Conservation (phyloP, 2,888 invertebrate species). For the Diarsia dahlii region DNA sequence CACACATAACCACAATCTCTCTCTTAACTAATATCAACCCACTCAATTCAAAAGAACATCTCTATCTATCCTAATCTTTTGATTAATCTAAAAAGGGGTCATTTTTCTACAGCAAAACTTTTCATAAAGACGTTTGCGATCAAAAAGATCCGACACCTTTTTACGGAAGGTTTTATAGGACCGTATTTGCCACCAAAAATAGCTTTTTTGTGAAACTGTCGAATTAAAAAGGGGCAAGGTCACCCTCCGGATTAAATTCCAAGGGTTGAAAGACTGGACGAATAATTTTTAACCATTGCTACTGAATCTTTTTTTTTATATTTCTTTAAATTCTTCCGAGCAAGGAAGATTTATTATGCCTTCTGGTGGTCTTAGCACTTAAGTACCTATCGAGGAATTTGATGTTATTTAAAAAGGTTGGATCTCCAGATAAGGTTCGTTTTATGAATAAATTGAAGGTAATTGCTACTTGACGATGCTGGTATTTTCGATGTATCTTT, state of each 20-base stretch:
- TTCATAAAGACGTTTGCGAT: slow-evolving; percentile 63
- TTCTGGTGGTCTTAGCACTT: slow-evolving; percentile 21
- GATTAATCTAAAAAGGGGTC: slow-evolving; percentile 46
- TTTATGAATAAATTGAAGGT: slow-evolving; percentile 8
- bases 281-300: slow-evolving; percentile 45
- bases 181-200: slow-evolving; percentile 65
- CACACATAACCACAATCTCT: too few species aligned
- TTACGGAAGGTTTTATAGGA: slow-evolving; percentile 61
- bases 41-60: too few species aligned
- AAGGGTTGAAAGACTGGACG: slow-evolving; percentile 56
- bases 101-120: slow-evolving; percentile 56
- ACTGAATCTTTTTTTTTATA: slow-evolving; percentile 33
- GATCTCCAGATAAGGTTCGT: background rate
- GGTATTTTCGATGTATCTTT: background rate
- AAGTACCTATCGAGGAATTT: slow-evolving; percentile 22
- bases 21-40: too few species aligned
- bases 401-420: slow-evolving; percentile 27
- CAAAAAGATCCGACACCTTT: slow-evolving; percentile 68
- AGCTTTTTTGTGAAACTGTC: slow-evolving; percentile 70
- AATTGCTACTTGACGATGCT: background rate
- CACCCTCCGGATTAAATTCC: slow-evolving; percentile 71
- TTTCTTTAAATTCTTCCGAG: slow-evolving; percentile 26
- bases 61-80: slow-evolving; percentile 34
- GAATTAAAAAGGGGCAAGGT: slow-evolving; percentile 70
- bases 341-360: slow-evolving; percentile 45